phyloP scores from a whole-genome alignment of 2,888 invertebrate species.

The Euspilapteryx auroguttella region DNA sequence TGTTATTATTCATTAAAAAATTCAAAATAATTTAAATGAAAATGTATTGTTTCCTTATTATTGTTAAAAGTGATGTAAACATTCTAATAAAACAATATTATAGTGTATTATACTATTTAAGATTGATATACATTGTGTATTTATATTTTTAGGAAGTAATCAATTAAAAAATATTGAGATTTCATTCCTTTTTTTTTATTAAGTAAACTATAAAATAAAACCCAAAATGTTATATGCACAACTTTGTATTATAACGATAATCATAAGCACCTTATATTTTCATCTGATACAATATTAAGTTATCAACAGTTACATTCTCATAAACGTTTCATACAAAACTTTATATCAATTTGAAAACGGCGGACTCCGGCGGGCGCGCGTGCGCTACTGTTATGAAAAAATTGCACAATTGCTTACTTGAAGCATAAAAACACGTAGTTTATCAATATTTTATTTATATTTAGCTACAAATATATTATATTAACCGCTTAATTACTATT shows the following conservation, averaged over 20 bases:
- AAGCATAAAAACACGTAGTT: background rate
- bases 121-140: conserved; percentile 14
- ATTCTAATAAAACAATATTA: background rate
- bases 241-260: conserved; percentile 61
- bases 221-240: conserved; percentile 41
- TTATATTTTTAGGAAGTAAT: conserved; percentile 10
- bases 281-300: conserved; percentile 51
- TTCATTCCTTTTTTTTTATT: background rate
- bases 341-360: no score
- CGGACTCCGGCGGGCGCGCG: no score
- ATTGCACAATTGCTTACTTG: conserved; percentile 19
- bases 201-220: conserved; percentile 9
- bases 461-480: no score
- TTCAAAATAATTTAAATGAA: no score
- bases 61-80: conserved; percentile 3
- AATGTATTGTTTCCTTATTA: background rate
- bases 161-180: conserved; percentile 12
- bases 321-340: conserved; percentile 59
- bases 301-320: conserved; percentile 54
- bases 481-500: no score
- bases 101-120: conserved; percentile 12
- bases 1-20: no score
- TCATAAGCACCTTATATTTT: conserved; percentile 55
- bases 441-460: no score
- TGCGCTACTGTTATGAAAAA: no score